A percentile compares a stretch with the other conserved stretches of the same genome.
Evolutionary conservation across 1,140 invertebrate genomes (phyloP).

Genomic region (Melitaea cinxia): DNA sequence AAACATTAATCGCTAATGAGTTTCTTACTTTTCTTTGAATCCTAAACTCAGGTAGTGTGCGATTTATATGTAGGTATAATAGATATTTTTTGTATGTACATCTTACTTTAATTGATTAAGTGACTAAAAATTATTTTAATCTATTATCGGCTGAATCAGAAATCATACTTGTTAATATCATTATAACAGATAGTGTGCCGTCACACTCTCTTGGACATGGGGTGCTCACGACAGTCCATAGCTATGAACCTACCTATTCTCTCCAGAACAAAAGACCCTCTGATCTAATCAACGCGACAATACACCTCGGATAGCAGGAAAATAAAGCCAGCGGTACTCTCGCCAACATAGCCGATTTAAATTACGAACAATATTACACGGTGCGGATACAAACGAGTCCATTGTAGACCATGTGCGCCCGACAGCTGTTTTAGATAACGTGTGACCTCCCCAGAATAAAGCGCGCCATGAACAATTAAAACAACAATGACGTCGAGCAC

Average conservation of each 20-base stretch:
- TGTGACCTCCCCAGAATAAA: conserved; percentile 75
- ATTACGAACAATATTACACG: conserved; percentile 78
- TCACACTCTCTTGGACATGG: conserved; percentile 28
- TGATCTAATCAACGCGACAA: conserved; percentile 80
- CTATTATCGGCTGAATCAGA: neutral
- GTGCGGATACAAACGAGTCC: conserved; percentile 72
- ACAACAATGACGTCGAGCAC: conserved; percentile 44
- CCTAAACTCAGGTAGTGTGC: neutral
- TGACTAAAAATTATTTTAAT: neutral
- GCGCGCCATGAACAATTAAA: conserved; percentile 62
- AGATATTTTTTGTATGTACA: too few species aligned
- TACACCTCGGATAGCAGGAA: conserved; percentile 72
- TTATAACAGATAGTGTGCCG: conserved; percentile 17
- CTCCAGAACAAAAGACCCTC: conserved; percentile 67
- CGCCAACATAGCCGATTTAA: conserved; percentile 70
- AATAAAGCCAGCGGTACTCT: conserved; percentile 63
- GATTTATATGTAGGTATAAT: too few species aligned
- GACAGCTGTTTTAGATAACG: conserved; percentile 80
- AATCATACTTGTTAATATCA: neutral
- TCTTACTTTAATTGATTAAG: too few species aligned
- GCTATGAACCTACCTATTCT: conserved; percentile 25
- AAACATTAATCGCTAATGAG: conserved; percentile 77
- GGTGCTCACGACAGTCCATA: conserved; percentile 8
- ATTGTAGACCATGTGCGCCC: conserved; percentile 73
- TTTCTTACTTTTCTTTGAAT: conserved; percentile 66